Conservation (phyloP, 2,113 vertebrate genomes). For the Lampris incognitus region DNA sequence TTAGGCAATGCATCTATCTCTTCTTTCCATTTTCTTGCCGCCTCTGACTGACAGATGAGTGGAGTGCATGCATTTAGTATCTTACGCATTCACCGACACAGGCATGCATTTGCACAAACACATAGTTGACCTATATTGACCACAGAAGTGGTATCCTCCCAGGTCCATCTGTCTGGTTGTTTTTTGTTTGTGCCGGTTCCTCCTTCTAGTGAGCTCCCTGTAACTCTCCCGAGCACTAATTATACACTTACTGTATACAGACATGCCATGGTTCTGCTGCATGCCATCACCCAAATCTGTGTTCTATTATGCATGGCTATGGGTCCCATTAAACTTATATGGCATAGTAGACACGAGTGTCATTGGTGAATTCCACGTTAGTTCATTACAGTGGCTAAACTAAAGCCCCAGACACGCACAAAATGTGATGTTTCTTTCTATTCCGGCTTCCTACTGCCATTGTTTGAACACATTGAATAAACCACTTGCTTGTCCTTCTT, state of each 20-base stretch:
- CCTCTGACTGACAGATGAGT: too few species aligned
- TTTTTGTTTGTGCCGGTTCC: not conserved
- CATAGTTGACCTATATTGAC: not conserved
- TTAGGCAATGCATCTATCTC: not conserved
- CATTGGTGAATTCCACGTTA: not conserved
- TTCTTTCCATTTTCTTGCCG: too few species aligned
- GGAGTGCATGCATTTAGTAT: too few species aligned
- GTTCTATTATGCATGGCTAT: not conserved
- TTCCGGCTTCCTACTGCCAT: too few species aligned
- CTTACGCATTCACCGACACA: too few species aligned
- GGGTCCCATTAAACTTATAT: not conserved
- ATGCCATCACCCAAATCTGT: not conserved
- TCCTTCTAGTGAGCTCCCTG: not conserved
- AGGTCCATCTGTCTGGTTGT: not conserved
- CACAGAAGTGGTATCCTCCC: not conserved
- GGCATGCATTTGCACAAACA: not conserved
- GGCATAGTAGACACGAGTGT: not conserved
- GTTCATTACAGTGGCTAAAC: too few species aligned
- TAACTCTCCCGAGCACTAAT: conserved; percentile 2
- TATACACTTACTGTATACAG: not conserved
- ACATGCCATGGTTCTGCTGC: not conserved
- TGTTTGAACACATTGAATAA: too few species aligned
- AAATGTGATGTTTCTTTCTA: too few species aligned
- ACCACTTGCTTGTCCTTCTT: too few species aligned
- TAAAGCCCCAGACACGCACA: too few species aligned